Evolutionary conservation across 23 tunicate genomes (phyloP).

Genomic region (Diplosoma virens): DNA sequence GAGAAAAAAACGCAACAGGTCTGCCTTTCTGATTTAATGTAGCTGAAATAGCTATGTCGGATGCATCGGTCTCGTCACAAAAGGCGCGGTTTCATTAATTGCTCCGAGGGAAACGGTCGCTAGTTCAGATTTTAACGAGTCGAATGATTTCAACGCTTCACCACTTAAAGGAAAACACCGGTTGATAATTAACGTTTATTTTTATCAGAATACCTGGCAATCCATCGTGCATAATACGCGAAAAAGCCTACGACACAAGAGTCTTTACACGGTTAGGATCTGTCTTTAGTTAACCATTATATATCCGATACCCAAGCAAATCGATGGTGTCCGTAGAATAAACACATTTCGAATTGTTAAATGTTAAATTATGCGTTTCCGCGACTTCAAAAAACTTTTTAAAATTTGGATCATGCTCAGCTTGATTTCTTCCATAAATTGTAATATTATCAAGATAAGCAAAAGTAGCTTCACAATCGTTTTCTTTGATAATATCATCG

Average conservation of each 20-base stretch:
- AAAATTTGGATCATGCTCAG: slow-evolving; percentile 23
- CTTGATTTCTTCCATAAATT: slow-evolving; percentile 5
- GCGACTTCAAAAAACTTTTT: slow-evolving; percentile 5
- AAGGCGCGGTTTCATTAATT: slow-evolving; percentile 11
- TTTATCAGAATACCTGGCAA: slow-evolving; percentile 17
- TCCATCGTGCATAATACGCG: slow-evolving; percentile 11
- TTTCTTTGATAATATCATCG: neutral
- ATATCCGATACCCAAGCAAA: slow-evolving; percentile 16
- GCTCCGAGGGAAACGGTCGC: neutral
- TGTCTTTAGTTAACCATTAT: neutral
- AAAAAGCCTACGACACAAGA: slow-evolving; percentile 9
- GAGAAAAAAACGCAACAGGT: slow-evolving; percentile 23
- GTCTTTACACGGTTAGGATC: slow-evolving; percentile 24
- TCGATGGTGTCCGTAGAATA: slow-evolving; percentile 12
- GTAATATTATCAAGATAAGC: slow-evolving; percentile 28
- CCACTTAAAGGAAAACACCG: neutral
- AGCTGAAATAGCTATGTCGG: slow-evolving; percentile 24
- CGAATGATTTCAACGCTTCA: slow-evolving; percentile 2
- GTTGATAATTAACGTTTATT: neutral
- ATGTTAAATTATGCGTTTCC: slow-evolving; percentile 4
- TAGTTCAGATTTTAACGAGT: neutral
- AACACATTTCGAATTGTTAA: neutral
- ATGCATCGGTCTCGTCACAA: slow-evolving; percentile 28
- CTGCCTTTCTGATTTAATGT: slow-evolving; percentile 9
- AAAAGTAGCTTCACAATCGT: slow-evolving; percentile 20